Base-by-base conservation (phyloP, 2,888 invertebrate species). In the Cotesia congregata region DNA sequence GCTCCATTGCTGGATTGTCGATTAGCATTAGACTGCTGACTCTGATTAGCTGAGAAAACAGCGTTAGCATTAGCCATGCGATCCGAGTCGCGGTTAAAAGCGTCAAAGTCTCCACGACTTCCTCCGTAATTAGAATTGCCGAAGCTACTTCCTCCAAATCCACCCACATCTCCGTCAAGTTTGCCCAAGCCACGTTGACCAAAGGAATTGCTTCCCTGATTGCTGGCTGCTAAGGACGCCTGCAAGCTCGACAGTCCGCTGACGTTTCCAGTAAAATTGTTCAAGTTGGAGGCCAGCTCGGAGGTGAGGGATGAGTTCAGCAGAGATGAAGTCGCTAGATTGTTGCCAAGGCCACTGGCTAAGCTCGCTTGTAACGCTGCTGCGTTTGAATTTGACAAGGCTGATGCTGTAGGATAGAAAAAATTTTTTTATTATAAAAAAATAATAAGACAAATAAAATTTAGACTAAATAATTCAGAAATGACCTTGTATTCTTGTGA, bases 21-120 rank as follows among this genome's bases (percentile, higher is more conserved):
- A 59, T 87, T 88, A 30, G 82, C 83, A 62, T 81, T 80, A 9
- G 84, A 85, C 17, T 84, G 85, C 61, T 87, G 86, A 64, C 84
- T 86, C 67, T 86, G 85, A 79, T 85, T 87, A 0, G 84, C 83
- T 41, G 87, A 81, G 74, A 88, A 88, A 12, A 85, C 90, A 78
- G 89, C 90, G 77, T 87, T 89, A 2, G 89, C 90, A 59, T 89
- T 86, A 60, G 90, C 88, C 62, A 90, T 89, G 59, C 91, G 86
- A 74, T 89, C 90, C 50, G 86, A 85, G 74, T 90, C 89, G 69
- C 89, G 84, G 71, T 85, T 87, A 75, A 88, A 89, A 76, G 86
- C 86, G 76, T 85, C 84, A 87, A 89, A 85, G 84, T 91, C 85
- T 78, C 89, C 64, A 86, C 86, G 74, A 62, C 85, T 86, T 15